Evolutionary conservation across 2,797 vertebrate genomes (phyloP), one percentile per base, ranked within the genome.

Genomic region (Adrianichthys oophorus): DNA sequence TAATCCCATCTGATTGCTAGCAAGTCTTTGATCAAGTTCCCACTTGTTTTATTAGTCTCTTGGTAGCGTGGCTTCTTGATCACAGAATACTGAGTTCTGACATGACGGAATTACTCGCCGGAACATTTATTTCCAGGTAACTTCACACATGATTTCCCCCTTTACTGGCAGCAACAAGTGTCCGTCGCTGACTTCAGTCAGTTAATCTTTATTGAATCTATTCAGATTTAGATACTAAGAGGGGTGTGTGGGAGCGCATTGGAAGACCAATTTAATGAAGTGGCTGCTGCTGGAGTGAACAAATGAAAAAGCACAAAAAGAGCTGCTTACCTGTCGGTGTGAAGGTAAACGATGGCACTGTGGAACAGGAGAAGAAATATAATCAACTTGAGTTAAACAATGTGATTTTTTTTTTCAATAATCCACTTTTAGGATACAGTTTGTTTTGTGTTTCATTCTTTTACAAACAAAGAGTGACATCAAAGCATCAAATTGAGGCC

Each of bases 311-410:
- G 18, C 10, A 58, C n/a, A 15, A 19, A 41, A 19, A 42, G 40
- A 15, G 18, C 23, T 21, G 86, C 94, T 92, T 95, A 99, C 97
- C 97, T 93, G 97, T 98, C 82, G 97, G 97, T 85, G 97, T 99
- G 92, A 99, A 99, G 84, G 97, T 98, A 91, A 98, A 99, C 74
- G 97, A 99, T 68, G 97, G 97, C 85, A 99, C 97, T 99, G 95
- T 91, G 87, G 90, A 89, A 88, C 75, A 52, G 15, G 26, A 40
- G 63, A 65, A 49, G 44, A 62, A 26, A 14, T 7, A 13, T 37
- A 10, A 37, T 12, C 3, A 12, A 37, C 12, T 37, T 6, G 26
- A 29, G 26, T 21, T 21, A 21, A 21, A 21, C 19, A 26, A 26
- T 26, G 5, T 10, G 32, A 37, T 37, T 37, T 12, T 32, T 12